phyloP scores from a whole-genome alignment of 2,797 vertebrate species.

The Carapus acus region DNA sequence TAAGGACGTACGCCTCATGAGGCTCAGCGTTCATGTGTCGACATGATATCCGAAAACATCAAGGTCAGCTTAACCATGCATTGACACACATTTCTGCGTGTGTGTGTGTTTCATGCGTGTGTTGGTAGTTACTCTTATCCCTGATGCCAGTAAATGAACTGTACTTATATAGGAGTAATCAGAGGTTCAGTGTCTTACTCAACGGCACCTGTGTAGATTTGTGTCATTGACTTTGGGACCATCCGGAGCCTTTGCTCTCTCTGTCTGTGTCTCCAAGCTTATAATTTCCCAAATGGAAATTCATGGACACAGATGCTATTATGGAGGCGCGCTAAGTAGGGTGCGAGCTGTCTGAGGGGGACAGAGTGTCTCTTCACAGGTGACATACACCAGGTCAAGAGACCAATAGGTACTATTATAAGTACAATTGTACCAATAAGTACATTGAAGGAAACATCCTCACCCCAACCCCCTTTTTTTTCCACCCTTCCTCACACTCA shows the following conservation, averaged over 20 bases:
- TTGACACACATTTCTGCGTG: constrained; percentile 42
- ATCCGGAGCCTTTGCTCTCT: constrained; percentile 10
- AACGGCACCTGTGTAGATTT: no score
- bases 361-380: constrained; percentile 70
- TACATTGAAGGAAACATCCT: constrained; percentile 25
- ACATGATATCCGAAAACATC: constrained; percentile 37
- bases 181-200: no score
- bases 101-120: no score
- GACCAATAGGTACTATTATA: constrained; percentile 57
- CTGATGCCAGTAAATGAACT: no score
- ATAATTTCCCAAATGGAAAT: constrained; percentile 65
- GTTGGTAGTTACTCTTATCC: no score
- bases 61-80: constrained; percentile 41
- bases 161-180: no score
- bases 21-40: no score
- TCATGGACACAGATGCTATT: constrained; percentile 67
- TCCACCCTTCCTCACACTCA: constrained; percentile 53
- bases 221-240: no score
- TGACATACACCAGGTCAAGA: constrained; percentile 57
- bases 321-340: constrained; percentile 61
- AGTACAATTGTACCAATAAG: constrained; percentile 34
- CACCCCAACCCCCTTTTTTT: constrained; percentile 41
- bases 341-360: constrained; percentile 52
- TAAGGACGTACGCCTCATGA: no score
- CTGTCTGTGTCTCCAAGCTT: constrained; percentile 44